Conservation (phyloP, 2,797 vertebrate genomes). For the Coendou prehensilis region DNA sequence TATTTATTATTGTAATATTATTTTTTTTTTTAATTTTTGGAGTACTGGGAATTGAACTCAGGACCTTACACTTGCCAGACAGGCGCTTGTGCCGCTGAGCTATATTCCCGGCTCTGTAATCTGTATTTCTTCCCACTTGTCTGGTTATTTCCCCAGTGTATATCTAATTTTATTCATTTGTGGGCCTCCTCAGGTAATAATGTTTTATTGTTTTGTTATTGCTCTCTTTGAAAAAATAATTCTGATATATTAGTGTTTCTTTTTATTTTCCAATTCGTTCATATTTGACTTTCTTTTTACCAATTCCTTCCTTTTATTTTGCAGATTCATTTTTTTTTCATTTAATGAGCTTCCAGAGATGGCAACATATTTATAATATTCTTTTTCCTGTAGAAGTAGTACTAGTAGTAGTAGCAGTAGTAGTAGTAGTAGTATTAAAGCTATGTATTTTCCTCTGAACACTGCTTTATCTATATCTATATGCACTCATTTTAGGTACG, state of each 20-base stretch:
- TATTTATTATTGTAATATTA: slow-evolving; percentile 4
- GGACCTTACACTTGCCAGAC: no score
- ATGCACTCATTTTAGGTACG: slow-evolving; percentile 18
- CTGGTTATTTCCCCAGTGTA: background rate
- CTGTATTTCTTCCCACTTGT: slow-evolving; percentile 36
- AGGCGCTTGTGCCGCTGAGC: no score
- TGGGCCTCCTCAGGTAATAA: background rate
- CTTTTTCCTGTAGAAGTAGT: background rate
- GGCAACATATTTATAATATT: background rate
- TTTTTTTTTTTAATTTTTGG: no score
- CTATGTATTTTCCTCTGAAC: slow-evolving; percentile 36
- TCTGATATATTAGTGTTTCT: slow-evolving; percentile 22
- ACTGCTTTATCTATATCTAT: background rate
- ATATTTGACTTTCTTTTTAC: slow-evolving; percentile 44
- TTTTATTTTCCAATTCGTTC: slow-evolving; percentile 47
- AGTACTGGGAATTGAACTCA: no score
- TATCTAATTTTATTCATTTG: slow-evolving; percentile 49
- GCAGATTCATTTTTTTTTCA: background rate
- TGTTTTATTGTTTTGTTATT: slow-evolving; percentile 30
- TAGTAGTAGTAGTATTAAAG: background rate
- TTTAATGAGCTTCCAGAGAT: slow-evolving; percentile 21
- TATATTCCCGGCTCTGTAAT: no score
- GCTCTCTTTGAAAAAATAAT: slow-evolving; percentile 54
- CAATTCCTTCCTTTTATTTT: slow-evolving; percentile 4
- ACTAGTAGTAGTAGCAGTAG: background rate